phyloP scores from a whole-genome alignment of 2,888 invertebrate species.

The Spodoptera littoralis region DNA sequence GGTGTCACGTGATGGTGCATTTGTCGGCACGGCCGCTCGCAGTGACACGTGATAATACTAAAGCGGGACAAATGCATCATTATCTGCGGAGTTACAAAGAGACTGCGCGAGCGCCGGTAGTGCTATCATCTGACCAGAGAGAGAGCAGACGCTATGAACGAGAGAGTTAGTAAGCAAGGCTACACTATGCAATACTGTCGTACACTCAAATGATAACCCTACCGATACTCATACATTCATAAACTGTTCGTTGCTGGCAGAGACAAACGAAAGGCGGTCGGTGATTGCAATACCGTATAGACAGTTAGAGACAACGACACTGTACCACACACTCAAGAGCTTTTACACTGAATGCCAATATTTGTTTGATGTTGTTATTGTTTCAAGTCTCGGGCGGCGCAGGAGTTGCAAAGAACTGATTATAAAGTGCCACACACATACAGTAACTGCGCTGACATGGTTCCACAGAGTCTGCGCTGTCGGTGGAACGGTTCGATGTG shows the following conservation, averaged over 20 bases:
- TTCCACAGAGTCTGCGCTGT: conserved; percentile 67
- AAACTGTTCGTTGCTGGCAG: conserved; percentile 32
- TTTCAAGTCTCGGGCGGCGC: conserved; percentile 61
- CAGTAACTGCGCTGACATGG: conserved; percentile 69
- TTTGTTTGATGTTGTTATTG: conserved; percentile 54
- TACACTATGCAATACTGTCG: neutral
- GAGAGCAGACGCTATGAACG: conserved; percentile 10
- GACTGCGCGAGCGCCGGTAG: conserved; percentile 23
- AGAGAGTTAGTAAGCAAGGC: conserved; percentile 3
- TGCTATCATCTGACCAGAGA: conserved; percentile 35
- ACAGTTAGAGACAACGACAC: conserved; percentile 87
- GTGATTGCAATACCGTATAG: conserved; percentile 62
- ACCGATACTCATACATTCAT: conserved; percentile 26
- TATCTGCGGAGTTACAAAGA: conserved; percentile 26
- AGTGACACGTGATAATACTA: conserved; percentile 37
- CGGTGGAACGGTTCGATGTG: conserved; percentile 43
- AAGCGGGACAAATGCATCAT: conserved; percentile 60
- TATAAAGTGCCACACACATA: conserved; percentile 77
- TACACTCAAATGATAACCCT: conserved; percentile 41
- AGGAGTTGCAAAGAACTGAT: conserved; percentile 78
- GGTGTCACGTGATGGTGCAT: conserved; percentile 50
- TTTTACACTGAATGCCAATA: conserved; percentile 75
- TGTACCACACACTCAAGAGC: conserved; percentile 83
- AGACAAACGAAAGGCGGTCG: conserved; percentile 39
- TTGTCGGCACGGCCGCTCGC: conserved; percentile 31